Percentiles rank a stretch among this genome's conserved stretches.
Evolutionary conservation across 2,797 vertebrate species (phyloP).

Genomic region (Erethizon dorsatum): DNA sequence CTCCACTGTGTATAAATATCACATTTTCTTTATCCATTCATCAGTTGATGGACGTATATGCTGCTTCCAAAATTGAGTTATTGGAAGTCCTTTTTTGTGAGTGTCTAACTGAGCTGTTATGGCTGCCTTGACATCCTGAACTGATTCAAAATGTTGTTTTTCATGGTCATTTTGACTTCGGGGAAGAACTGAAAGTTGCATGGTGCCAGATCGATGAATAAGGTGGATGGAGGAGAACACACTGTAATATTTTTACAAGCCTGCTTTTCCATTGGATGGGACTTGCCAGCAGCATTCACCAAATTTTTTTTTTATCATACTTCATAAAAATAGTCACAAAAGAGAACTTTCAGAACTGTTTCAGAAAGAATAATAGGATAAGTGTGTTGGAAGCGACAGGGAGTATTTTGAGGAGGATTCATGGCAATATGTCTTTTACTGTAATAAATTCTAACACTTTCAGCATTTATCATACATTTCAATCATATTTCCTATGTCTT

Average conservation of each 20-base stretch:
- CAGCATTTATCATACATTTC: not conserved
- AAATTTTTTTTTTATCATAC: not conserved
- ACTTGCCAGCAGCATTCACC: not conserved
- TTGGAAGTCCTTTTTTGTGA: not conserved
- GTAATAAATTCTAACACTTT: not conserved
- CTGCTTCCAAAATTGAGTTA: not conserved
- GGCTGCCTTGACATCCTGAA: not conserved
- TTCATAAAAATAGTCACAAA: not conserved
- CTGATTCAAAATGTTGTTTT: not conserved
- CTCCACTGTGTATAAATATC: not conserved
- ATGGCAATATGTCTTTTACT: not conserved
- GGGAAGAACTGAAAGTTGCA: not conserved
- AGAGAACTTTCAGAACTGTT: not conserved
- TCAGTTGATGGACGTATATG: not conserved
- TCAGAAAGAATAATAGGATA: not conserved
- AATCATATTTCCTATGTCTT: not conserved
- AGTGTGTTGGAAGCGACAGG: not conserved
- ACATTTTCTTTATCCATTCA: not conserved
- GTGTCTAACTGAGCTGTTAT: not conserved
- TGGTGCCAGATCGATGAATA: not conserved
- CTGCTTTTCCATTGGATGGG: not conserved
- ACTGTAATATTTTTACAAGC: not conserved
- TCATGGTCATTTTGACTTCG: not conserved
- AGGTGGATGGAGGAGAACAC: not conserved
- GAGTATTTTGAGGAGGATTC: not conserved